A percentile compares a stretch with the other conserved stretches of the same genome.
phyloP scores from a whole-genome alignment of 2,113 vertebrate species.

The Chaetops frenatus region DNA sequence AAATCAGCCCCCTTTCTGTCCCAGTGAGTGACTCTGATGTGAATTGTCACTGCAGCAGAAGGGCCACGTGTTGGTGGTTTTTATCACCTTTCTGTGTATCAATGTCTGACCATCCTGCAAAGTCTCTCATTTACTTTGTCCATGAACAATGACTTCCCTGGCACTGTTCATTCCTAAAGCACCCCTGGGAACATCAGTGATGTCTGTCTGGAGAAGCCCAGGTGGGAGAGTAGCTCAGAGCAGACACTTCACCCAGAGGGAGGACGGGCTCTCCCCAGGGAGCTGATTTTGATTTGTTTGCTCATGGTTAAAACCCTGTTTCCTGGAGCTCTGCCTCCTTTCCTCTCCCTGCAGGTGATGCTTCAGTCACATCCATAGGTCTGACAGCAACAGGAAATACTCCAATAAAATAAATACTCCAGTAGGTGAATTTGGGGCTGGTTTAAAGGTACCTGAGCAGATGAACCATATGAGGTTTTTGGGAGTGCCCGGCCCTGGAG shows the following conservation, averaged over 20 bases:
- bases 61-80: fast-evolving
- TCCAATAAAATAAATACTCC: not conserved
- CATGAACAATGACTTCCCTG: not conserved
- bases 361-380: not conserved
- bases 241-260: not conserved
- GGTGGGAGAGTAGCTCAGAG: not conserved
- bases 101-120: not conserved
- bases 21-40: not conserved
- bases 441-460: not conserved
- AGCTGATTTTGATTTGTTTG: not conserved
- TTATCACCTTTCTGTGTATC: not conserved
- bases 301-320: not conserved
- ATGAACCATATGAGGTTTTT: fast-evolving
- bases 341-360: not conserved
- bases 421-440: not conserved
- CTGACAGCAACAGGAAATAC: not conserved
- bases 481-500: not conserved
- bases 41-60: not conserved
- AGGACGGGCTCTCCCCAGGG: fast-evolving
- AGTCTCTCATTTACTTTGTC: not conserved
- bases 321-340: not conserved
- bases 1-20: not conserved
- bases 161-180: not conserved
- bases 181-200: not conserved
- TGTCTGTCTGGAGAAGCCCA: not conserved